phyloP scores from a whole-genome alignment of 2,113 vertebrate genomes.

The Papio anubis region DNA sequence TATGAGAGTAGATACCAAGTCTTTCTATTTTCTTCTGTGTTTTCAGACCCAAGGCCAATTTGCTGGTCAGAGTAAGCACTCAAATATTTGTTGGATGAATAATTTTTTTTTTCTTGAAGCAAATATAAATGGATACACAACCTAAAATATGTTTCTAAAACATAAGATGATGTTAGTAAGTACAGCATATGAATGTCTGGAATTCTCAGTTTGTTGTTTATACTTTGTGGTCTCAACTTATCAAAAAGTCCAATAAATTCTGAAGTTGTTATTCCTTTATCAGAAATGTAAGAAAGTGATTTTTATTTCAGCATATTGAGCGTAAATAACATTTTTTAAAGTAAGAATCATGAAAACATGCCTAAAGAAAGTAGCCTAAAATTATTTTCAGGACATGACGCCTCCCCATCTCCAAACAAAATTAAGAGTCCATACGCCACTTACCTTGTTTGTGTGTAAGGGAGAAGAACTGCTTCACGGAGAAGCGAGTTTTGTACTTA shows the following conservation, averaged over 20 bases:
- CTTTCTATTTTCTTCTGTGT: not conserved
- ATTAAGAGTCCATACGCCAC: not conserved
- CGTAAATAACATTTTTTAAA: not conserved
- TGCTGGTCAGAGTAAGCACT: not conserved
- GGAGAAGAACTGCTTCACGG: not conserved
- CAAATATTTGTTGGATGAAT: not conserved
- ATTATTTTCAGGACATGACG: not conserved
- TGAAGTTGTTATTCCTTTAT: not conserved
- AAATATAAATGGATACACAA: not conserved
- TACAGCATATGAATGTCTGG: not conserved
- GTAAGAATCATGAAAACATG: constrained; percentile 10
- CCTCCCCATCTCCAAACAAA: not conserved
- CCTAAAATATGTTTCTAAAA: not conserved
- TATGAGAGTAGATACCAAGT: not conserved
- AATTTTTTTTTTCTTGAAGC: not conserved
- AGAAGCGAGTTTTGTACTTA: constrained; percentile 1
- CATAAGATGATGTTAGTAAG: not conserved
- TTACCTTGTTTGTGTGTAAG: not conserved
- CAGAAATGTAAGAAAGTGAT: not conserved
- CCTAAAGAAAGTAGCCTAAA: not conserved
- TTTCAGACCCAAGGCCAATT: not conserved
- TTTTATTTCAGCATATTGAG: constrained; percentile 5
- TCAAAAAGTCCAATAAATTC: not conserved
- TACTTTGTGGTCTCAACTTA: not conserved
- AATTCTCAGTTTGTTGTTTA: not conserved